phyloP scores from a whole-genome alignment of 1,140 invertebrate species.

The Brachionus manjavacas region DNA sequence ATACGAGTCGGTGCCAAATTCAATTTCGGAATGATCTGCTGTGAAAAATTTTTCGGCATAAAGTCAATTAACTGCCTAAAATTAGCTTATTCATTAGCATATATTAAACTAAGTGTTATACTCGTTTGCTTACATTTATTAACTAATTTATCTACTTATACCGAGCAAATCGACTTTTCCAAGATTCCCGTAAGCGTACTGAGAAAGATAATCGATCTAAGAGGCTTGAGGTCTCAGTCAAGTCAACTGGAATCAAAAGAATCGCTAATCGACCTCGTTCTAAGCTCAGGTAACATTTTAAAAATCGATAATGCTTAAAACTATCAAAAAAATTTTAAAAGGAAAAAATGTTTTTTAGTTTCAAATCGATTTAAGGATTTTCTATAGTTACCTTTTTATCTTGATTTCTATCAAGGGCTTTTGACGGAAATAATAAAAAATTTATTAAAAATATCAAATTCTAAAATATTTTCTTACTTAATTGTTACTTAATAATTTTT shows the following conservation, averaged over 20 bases:
- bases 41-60: neutral
- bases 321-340: neutral
- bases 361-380: neutral
- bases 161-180: neutral
- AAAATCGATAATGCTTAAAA: neutral
- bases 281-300: neutral
- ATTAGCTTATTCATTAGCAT: neutral
- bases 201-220: neutral
- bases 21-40: neutral
- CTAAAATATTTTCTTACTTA: too few species aligned
- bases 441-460: too few species aligned
- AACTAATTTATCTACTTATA: neutral
- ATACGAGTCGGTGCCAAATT: neutral
- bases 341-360: neutral
- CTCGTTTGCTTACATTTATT: neutral
- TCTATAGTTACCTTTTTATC: neutral
- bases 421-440: too few species aligned
- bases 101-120: constrained; percentile 14
- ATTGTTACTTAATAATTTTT: too few species aligned
- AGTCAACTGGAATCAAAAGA: neutral
- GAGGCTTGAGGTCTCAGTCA: neutral
- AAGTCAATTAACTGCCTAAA: constrained; percentile 26
- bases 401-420: neutral
- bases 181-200: neutral
- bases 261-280: neutral